Evolutionary conservation across 1,140 invertebrate genomes (phyloP).

Genomic region (Magallana gigas): DNA sequence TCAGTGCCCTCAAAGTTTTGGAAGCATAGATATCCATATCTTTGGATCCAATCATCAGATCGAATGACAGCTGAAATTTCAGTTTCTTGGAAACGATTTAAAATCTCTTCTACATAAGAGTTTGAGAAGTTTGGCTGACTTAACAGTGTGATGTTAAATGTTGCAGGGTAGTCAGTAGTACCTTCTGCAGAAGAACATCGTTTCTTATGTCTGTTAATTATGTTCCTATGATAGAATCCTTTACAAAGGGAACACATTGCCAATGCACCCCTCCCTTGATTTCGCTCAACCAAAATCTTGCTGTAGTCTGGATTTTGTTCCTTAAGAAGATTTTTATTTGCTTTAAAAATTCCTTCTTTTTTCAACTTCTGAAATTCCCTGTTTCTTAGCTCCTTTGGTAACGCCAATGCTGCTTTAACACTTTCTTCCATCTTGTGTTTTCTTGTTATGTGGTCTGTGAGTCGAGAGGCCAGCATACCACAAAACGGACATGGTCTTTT

Average conservation of each 20-base stretch:
- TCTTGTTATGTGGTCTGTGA: slow-evolving; percentile 27
- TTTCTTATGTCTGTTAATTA: slow-evolving; percentile 28
- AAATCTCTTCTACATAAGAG: not conserved
- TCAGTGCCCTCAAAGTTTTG: slow-evolving; percentile 35
- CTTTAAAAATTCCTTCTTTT: slow-evolving; percentile 43
- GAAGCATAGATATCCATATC: slow-evolving; percentile 21
- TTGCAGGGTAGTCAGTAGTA: not conserved
- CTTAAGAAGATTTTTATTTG: slow-evolving; percentile 17
- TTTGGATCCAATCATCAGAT: slow-evolving; percentile 33
- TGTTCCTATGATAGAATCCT: slow-evolving; percentile 19
- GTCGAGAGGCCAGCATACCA: not conserved
- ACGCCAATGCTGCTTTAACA: not conserved
- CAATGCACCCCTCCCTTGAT: not conserved
- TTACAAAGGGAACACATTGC: slow-evolving; percentile 43
- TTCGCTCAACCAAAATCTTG: slow-evolving; percentile 29
- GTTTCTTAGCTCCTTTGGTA: slow-evolving; percentile 39
- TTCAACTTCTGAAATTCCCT: slow-evolving; percentile 32
- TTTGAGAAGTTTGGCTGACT: not conserved
- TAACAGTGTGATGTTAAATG: not conserved
- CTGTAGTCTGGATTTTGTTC: not conserved
- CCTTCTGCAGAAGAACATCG: not conserved
- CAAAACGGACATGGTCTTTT: slow-evolving; percentile 36
- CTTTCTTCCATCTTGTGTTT: slow-evolving; percentile 32
- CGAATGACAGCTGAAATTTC: slow-evolving; percentile 3
- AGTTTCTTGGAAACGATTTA: slow-evolving; percentile 18